A percentile compares a stretch with the other conserved stretches of the same genome.
These are phyloP conservation scores for Zygogramma bicolorata DNA, from an alignment of 2,888 invertebrate genomes.

Conservation along the genomic window DNA sequence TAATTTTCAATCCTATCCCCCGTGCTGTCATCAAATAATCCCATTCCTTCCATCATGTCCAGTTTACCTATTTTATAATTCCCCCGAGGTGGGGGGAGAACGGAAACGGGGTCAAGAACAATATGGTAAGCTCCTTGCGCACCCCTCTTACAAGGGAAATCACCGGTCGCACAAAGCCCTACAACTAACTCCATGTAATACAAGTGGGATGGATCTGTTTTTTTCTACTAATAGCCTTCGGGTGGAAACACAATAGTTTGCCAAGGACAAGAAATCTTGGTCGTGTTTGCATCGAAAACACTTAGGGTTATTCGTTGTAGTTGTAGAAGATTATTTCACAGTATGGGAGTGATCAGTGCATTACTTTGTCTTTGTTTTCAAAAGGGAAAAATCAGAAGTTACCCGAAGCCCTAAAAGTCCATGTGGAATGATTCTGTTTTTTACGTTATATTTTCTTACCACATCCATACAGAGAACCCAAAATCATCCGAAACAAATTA, in stretches of 20 bases:
- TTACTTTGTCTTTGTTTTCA: too few relatives aligned
- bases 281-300: not conserved
- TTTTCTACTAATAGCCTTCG: constrained; percentile 19
- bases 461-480: too few relatives aligned
- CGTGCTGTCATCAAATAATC: constrained; percentile 20
- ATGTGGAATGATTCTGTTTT: too few relatives aligned
- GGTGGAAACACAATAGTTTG: not conserved
- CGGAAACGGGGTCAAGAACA: constrained; percentile 47
- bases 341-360: too few relatives aligned
- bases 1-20: constrained; percentile 17
- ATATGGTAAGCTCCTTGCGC: constrained; percentile 46
- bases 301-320: not conserved
- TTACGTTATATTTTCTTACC: too few relatives aligned
- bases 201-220: constrained; percentile 24
- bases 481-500: too few relatives aligned
- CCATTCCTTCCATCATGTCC: constrained; percentile 28
- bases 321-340: too few relatives aligned
- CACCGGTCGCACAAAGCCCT: constrained; percentile 36
- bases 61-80: constrained; percentile 43
- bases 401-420: too few relatives aligned
- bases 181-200: constrained; percentile 12
- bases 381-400: too few relatives aligned
- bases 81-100: constrained; percentile 32
- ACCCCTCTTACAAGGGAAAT: constrained; percentile 33
- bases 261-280: not conserved